Base-by-base conservation (phyloP, 2,888 invertebrate species). In the Sminthurinus aureus region DNA sequence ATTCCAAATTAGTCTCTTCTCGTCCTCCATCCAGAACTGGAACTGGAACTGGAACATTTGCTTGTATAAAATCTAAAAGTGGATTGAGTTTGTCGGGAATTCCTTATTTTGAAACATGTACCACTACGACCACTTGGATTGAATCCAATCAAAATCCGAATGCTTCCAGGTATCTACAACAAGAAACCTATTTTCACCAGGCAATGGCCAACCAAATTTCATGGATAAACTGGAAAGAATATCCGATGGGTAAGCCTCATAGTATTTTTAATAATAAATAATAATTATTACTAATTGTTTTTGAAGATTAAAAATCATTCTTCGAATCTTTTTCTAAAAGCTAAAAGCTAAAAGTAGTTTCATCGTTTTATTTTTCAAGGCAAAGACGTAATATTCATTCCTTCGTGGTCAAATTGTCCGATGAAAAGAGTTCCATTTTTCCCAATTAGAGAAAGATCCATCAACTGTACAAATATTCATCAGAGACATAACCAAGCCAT, bases 401-500 rank as follows among this genome's bases (percentile, higher is more conserved):
- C 81, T 18, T 18, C 81, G 1, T 81, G 81, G 81, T 22, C 52
- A 18, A 58, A 74, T n/a, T 18, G 64, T 1, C 26, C 58, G 2
- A 50, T 74, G 12, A 50, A 26, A 58, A 52, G 71, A 74, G 81
- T 74, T 12, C 81, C 81, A 74, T 81, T 26, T 73, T 81, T 81
- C 20, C n/a, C 73, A 15, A 71, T 52, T n/a, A 3, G 58, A 26
- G 73, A 75, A 20, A 85, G 84, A 76, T 77, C 20, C 22, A 24
- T 82, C 15, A 82, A 78, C 52, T 85, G 81, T 82, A 58, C 66
- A 6, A 58, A 80, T 3, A 83, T 84, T 24, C 69, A 83, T 12
- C 12, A 76, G 15, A 76, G 84, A 50, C 83, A 85, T 24, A 76
- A 79, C 18, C 74, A 50, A 38, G 84, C 51, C 1, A 20, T 4